phyloP scores from a whole-genome alignment of 35 echinoderm and acorn worm species.

The Diadema setosum region DNA sequence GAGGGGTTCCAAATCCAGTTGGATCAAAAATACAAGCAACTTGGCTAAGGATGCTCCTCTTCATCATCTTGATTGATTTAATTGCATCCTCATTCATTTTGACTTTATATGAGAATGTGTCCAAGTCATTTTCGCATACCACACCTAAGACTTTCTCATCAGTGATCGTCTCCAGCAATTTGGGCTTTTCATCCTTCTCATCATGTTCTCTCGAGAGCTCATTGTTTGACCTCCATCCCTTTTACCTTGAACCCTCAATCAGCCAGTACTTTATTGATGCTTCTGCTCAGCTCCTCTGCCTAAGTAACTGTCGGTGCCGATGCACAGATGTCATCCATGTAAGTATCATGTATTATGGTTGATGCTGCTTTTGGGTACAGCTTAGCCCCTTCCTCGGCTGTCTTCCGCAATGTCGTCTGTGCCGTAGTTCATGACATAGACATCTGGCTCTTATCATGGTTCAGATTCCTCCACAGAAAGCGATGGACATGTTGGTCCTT shows the following conservation, averaged over 20 bases:
- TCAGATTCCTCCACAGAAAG: slow-evolving; percentile 46
- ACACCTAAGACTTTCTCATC: no score
- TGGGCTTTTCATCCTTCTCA: not conserved
- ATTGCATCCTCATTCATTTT: no score
- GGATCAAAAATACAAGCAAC: no score
- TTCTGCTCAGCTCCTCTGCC: slow-evolving; percentile 17
- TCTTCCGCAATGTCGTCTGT: not conserved
- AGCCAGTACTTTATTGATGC: no score
- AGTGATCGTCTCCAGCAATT: not conserved
- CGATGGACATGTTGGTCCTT: slow-evolving; percentile 46
- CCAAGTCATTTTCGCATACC: no score
- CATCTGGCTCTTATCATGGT: not conserved
- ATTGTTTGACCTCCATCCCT: slow-evolving; percentile 39
- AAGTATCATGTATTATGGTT: slow-evolving; percentile 32
- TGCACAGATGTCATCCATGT: slow-evolving; percentile 83
- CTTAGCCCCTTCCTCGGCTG: slow-evolving; percentile 31
- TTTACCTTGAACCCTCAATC: slow-evolving; percentile 62
- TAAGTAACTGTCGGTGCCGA: slow-evolving; percentile 2
- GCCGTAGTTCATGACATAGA: slow-evolving; percentile 43
- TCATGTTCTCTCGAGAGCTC: not conserved
- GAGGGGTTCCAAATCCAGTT: no score
- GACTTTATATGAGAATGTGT: no score
- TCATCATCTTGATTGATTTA: no score
- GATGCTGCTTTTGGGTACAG: slow-evolving; percentile 24
- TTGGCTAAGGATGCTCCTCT: no score